phyloP scores from a whole-genome alignment of 2,888 invertebrate genomes.

The Tachystola acroxantha region DNA sequence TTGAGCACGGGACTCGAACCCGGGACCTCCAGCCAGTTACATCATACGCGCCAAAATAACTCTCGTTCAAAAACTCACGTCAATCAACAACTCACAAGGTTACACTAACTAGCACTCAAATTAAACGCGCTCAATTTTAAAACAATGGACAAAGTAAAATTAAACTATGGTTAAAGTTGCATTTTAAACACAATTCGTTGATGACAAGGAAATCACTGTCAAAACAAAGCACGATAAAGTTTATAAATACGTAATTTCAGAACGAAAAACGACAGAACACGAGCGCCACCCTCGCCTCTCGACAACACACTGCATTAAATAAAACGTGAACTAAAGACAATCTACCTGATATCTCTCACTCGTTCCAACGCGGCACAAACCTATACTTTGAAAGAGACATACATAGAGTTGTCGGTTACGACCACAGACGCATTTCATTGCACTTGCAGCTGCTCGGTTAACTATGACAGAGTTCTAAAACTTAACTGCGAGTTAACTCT shows the following conservation, averaged over 20 bases:
- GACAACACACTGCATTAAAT: constrained; percentile 50
- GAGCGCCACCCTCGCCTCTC: constrained; percentile 27
- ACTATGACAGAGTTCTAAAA: constrained; percentile 42
- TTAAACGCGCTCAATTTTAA: constrained; percentile 23
- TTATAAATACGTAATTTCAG: constrained; percentile 64
- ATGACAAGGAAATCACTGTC: constrained; percentile 33
- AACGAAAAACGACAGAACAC: constrained; percentile 22
- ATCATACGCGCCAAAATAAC: constrained; percentile 71
- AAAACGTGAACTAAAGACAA: constrained; percentile 13
- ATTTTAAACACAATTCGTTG: not conserved
- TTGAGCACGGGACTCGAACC: constrained; percentile 56
- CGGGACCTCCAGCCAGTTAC: constrained; percentile 52
- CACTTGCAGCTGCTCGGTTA: constrained; percentile 33
- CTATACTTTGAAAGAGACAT: constrained; percentile 37
- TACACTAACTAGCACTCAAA: constrained; percentile 48
- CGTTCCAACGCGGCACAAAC: constrained; percentile 30
- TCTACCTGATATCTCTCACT: constrained; percentile 46
- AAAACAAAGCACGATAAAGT: constrained; percentile 64
- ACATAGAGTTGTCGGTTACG: constrained; percentile 24
- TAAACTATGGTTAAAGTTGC: constrained; percentile 19
- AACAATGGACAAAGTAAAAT: constrained; percentile 21
- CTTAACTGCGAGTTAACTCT: constrained; percentile 26
- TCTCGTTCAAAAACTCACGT: constrained; percentile 53
- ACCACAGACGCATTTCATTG: constrained; percentile 43
- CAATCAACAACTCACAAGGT: constrained; percentile 69